phyloP scores from a whole-genome alignment of 2,888 invertebrate genomes.

The Orchestes rusci region DNA sequence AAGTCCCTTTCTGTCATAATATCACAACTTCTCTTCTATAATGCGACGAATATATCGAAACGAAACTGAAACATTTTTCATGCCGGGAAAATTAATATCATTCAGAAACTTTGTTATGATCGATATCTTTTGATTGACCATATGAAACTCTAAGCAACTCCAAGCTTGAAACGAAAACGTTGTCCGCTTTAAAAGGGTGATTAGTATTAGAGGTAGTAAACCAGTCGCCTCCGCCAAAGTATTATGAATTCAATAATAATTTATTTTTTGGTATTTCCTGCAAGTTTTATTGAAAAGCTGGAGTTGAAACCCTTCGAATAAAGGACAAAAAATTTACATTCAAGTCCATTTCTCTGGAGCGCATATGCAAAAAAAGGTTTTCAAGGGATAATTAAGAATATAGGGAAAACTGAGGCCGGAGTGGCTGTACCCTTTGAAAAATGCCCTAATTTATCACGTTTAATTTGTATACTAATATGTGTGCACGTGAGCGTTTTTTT shows the following conservation, averaged over 20 bases:
- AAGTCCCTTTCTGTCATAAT: too few relatives aligned
- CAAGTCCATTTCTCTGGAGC: constrained; percentile 18
- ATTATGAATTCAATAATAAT: too few relatives aligned
- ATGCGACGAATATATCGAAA: too few relatives aligned
- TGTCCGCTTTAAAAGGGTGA: constrained; percentile 22
- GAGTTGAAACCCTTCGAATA: too few relatives aligned
- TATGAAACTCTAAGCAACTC: constrained; percentile 20
- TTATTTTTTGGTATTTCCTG: too few relatives aligned
- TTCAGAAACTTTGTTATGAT: constrained; percentile 22
- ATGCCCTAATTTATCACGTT: constrained; percentile 26
- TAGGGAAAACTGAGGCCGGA: constrained; percentile 17
- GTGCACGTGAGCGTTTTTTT: constrained; percentile 25
- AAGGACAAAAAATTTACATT: constrained; percentile 23
- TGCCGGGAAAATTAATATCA: constrained; percentile 17
- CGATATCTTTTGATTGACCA: constrained; percentile 16
- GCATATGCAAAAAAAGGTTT: constrained; percentile 15
- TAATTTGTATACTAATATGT: constrained; percentile 26
- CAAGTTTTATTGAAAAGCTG: too few relatives aligned
- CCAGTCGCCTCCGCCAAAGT: too few relatives aligned
- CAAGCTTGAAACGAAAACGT: constrained; percentile 22
- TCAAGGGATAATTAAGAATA: constrained; percentile 25
- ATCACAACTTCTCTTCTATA: too few relatives aligned
- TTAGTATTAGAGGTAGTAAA: constrained; percentile 18
- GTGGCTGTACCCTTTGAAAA: constrained; percentile 16
- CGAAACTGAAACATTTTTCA: too few relatives aligned